A percentile compares a stretch with the other conserved stretches of the same genome.
Evolutionary conservation across 2,888 invertebrate species (phyloP).

Genomic region (Rotaria sp.): DNA sequence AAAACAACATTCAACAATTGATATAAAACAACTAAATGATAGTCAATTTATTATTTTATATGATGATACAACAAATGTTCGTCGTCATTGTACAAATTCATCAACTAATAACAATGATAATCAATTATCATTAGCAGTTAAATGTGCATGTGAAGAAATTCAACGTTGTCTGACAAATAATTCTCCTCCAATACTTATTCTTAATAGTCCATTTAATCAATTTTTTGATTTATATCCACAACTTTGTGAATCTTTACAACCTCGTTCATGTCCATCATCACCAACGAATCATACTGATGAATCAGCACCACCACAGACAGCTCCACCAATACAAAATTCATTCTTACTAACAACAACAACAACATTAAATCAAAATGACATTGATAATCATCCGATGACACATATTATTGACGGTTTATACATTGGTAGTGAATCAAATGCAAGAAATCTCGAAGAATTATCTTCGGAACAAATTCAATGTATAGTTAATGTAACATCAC

Average conservation of each 20-base stretch:
- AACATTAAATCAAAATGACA: neutral
- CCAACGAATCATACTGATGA: neutral
- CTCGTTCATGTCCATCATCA: neutral
- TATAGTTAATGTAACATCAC: conserved; percentile 7
- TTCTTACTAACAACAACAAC: neutral
- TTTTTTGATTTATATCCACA: neutral
- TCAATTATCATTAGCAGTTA: neutral
- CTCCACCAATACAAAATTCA: neutral
- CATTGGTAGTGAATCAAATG: conserved; percentile 9
- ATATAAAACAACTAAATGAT: neutral
- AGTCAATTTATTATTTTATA: conserved; percentile 12
- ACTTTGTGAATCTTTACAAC: conserved; percentile 5
- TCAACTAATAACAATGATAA: neutral
- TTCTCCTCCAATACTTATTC: neutral
- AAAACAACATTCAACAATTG: neutral
- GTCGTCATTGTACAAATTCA: neutral
- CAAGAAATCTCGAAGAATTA: neutral
- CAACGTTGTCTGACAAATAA: neutral
- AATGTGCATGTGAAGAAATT: conserved; percentile 12
- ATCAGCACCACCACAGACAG: neutral
- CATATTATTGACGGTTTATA: conserved; percentile 12
- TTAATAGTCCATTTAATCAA: conserved; percentile 10
- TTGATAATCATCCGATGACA: neutral
- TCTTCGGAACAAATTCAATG: neutral
- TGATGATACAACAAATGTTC: neutral